Evolutionary conservation across 2,888 invertebrate genomes (phyloP), one percentile per base, ranked within the genome.

Genomic region (Lithophane ornitopus): DNA sequence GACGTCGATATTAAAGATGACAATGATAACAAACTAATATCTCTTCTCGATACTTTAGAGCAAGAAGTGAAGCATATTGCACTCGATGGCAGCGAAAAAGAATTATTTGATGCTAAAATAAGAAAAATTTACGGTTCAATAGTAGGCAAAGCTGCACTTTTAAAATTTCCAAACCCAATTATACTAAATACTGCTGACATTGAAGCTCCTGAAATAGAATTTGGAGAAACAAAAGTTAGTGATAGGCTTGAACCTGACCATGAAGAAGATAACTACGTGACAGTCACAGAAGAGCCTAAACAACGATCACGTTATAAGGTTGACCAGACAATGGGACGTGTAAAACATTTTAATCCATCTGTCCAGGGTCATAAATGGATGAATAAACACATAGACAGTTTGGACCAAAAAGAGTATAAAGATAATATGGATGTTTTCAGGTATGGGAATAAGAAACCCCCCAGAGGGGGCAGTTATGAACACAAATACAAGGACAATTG

Each of bases 61-160:
- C 86, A 87, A 87, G 93, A 94, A 91, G 92, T 94, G 0, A 92
- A 92, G 69, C 89, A 93, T 76, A 85, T 93, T 49, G 89, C 94
- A 72, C 78, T 94, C 26, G 87, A 89, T 74, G 89, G 88, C 4
- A 88, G 78, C 9, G 91, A 93, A 78, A 95, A 93, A 87, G 89
- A 93, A 84, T 82, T 94, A 69, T 90, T 95, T 71, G 93, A 95
- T 87, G 91, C 89, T 3, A 95, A 94, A 89, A 90, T 95, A 28
- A 90, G 92, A 73, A 93, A 93, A 89, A 94, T 95, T 71, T 95
- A 95, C 28, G 93, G 90, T 0, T 88, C 85, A 70, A 82, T 93
- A 0, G 85, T 92, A 12, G 91, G 91, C 1, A 90, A 89, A 65
- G 62, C 87, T 22, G 78, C 78, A n/a, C 71, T 77, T 34, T 46